Conservation (phyloP, 2,113 vertebrate genomes). For the Engystomops pustulosus region DNA sequence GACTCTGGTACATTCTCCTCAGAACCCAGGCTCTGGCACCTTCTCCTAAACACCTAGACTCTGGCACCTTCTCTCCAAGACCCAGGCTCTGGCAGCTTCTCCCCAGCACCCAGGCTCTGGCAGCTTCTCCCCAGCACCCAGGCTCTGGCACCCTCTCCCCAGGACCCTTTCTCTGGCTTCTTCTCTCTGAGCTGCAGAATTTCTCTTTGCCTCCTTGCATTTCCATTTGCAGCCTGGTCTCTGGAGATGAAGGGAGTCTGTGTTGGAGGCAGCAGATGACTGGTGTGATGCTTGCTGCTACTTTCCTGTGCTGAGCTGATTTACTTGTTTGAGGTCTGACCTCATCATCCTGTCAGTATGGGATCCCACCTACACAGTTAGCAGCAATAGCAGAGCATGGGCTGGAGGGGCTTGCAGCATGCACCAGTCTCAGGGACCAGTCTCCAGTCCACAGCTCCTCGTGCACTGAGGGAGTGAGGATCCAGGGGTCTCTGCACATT, state of each 20-base stretch:
- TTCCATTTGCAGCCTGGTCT: conserved; percentile 67
- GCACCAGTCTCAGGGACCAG: conserved; percentile 63
- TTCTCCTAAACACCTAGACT: too few species aligned
- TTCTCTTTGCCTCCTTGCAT: conserved; percentile 71
- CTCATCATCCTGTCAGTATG: conserved; percentile 85
- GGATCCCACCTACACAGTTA: conserved; percentile 80
- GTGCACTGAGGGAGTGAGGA: conserved; percentile 4
- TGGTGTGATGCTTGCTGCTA: conserved; percentile 68
- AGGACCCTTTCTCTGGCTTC: conserved; percentile 52
- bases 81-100: too few species aligned
- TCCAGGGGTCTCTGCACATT: not conserved
- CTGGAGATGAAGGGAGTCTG: conserved; percentile 74
- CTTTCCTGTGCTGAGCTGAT: conserved; percentile 83
- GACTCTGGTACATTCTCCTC: too few species aligned
- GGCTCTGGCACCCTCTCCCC: conserved; percentile 60
- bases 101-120: not conserved
- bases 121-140: not conserved
- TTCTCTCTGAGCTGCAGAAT: conserved; percentile 67
- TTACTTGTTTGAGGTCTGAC: conserved; percentile 91
- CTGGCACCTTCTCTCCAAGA: too few species aligned
- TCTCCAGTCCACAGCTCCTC: not conserved
- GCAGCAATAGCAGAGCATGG: conserved; percentile 71
- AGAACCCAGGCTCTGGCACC: too few species aligned
- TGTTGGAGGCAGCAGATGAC: conserved; percentile 70
- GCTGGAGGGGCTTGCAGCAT: conserved; percentile 68